phyloP scores from a whole-genome alignment of 2,888 invertebrate species.

The Drosophila demipolita region DNA sequence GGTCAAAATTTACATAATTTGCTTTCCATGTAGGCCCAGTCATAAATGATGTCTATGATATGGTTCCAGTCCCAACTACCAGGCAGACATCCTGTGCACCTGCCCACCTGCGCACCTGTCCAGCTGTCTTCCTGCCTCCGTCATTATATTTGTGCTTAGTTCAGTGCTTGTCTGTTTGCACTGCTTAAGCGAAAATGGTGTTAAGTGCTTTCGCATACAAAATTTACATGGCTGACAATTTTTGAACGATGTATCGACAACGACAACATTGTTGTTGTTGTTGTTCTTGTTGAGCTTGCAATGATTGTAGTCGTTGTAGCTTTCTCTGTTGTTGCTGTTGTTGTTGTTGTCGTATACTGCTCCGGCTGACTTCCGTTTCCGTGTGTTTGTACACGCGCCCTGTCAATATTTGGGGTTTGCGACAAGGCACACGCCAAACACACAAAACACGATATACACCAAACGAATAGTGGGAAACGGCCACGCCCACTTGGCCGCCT shows the following conservation, averaged over 20 bases:
- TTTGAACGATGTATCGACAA: slow-evolving; percentile 75
- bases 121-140: slow-evolving; percentile 22
- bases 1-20: slow-evolving; percentile 78
- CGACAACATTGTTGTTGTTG: slow-evolving; percentile 22
- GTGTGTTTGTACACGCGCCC: slow-evolving; percentile 74
- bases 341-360: slow-evolving; percentile 70
- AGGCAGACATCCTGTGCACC: neutral
- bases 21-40: slow-evolving; percentile 70
- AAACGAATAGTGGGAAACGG: slow-evolving; percentile 2
- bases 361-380: slow-evolving; percentile 73
- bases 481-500: slow-evolving; percentile 45
- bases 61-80: slow-evolving; percentile 17
- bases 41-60: slow-evolving; percentile 71
- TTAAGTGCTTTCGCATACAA: slow-evolving; percentile 81
- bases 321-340: slow-evolving; percentile 31
- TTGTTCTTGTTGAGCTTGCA: slow-evolving; percentile 50
- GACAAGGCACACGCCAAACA: slow-evolving; percentile 66
- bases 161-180: slow-evolving; percentile 63
- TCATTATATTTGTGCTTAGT: slow-evolving; percentile 49
- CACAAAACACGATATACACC: slow-evolving; percentile 26
- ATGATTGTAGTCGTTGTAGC: slow-evolving; percentile 17
- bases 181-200: slow-evolving; percentile 80
- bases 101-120: slow-evolving; percentile 14
- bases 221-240: slow-evolving; percentile 78
- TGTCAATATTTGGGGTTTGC: slow-evolving; percentile 75